Percentiles rank a stretch among this genome's conserved stretches.
These are phyloP conservation scores for Netelia melanura DNA, from an alignment of 2,888 invertebrate species.

Conservation along the genomic window DNA sequence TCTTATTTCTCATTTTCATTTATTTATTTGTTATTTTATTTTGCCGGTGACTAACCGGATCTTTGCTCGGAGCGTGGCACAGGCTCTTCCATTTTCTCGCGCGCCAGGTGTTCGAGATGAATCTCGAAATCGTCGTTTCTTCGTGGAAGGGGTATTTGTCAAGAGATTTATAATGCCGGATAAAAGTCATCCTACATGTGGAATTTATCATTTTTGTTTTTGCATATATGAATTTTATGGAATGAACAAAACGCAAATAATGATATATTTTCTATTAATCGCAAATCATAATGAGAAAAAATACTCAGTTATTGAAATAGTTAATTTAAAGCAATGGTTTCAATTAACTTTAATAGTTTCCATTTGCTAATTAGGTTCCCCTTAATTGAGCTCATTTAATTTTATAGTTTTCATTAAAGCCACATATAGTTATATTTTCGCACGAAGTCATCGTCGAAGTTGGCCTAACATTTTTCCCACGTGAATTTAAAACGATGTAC, in stretches of 20 bases:
- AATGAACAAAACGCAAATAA: too few relatives aligned
- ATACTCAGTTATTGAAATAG: too few relatives aligned
- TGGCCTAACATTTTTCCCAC: conserved; percentile 20
- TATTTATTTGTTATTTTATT: not conserved
- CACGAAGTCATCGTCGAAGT: not conserved
- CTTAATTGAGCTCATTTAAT: conserved; percentile 12
- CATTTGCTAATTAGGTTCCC: too few relatives aligned
- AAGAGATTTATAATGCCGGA: conserved; percentile 28
- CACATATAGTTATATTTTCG: not conserved
- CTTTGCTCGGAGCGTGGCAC: not conserved
- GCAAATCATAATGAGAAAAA: too few relatives aligned
- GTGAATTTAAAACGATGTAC: conserved; percentile 28
- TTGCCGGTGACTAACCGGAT: conserved; percentile 23
- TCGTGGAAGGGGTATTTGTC: conserved; percentile 38
- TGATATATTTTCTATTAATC: too few relatives aligned
- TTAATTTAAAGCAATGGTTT: too few relatives aligned
- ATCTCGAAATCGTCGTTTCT: conserved; percentile 36
- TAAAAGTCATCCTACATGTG: conserved; percentile 42
- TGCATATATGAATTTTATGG: conserved; percentile 3
- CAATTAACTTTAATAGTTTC: too few relatives aligned
- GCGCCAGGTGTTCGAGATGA: conserved; percentile 60
- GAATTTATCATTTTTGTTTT: conserved; percentile 47
- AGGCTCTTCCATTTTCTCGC: conserved; percentile 22
- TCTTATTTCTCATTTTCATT: not conserved
- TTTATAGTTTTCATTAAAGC: not conserved